Base-by-base conservation (phyloP, 2,888 invertebrate genomes). In the Xylota segnis region DNA sequence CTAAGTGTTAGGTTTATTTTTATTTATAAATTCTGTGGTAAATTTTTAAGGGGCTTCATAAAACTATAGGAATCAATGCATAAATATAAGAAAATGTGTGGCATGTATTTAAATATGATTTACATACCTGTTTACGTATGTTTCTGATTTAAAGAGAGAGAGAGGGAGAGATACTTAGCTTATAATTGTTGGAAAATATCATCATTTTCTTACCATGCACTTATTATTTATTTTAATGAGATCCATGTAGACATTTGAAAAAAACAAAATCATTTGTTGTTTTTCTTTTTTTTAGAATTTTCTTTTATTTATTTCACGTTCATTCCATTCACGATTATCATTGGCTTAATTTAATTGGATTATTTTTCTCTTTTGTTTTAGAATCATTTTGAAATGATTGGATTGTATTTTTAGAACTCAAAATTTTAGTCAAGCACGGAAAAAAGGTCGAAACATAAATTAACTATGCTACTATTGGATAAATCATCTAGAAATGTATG, bases 171-270 rank as follows among this genome's bases (percentile, higher is more conserved):
- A 59, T n/a, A 47, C 12, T 16, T n/a, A 65, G n/a, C n/a, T n/a
- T n/a, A 37, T 6, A 14, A 50, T 34, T 74, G 40, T 50, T 54
- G 37, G 27, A n/a, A 56, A 40, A 37, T 66, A 29, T 82, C 71
- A 77, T 86, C 74, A 86, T 72, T 52, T 86, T 77, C 58, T 72
- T 63, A 74, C 71, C 87, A 87, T 87, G 71, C 79, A 81, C 75
- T 87, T 79, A 81, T 77, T 72, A 9, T 66, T 70, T 88, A 83
- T 71, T 84, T 88, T 87, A 88, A 89, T 90, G 92, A 91, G 92
- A 92, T 92, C 92, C 92, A 91, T 91, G 89, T 90, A 91, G 91
- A 91, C 91, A 91, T 91, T 91, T 6, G 43, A 32, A 63, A 32
- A 54, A 72, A 77, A n/a, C n/a, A n/a, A 63, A 23, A 37, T 5